phyloP scores from a whole-genome alignment of 2,113 vertebrate genomes.

The Zeus faber region DNA sequence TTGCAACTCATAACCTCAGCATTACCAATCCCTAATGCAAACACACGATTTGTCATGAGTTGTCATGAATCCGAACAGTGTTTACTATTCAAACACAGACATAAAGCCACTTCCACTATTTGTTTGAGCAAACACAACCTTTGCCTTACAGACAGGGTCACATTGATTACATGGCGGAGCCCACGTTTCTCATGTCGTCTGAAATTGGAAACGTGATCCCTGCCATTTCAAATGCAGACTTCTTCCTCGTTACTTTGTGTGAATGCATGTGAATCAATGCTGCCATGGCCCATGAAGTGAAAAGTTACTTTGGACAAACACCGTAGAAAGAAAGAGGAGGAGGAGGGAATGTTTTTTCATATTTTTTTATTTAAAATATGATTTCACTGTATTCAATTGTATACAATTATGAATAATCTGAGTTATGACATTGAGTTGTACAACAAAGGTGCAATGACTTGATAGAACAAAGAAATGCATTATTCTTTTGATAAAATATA shows the following conservation, averaged over 20 bases:
- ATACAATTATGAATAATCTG: constrained; percentile 18
- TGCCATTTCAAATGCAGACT: constrained; percentile 7
- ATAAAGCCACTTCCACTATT: constrained; percentile 75
- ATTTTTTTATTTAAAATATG: constrained; percentile 67
- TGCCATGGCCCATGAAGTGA: background rate
- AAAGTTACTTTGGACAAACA: no score
- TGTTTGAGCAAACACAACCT: constrained; percentile 73
- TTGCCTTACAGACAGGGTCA: constrained; percentile 67
- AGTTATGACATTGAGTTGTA: background rate
- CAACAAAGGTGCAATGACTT: constrained; percentile 16
- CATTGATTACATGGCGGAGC: constrained; percentile 27
- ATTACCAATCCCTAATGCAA: constrained; percentile 11
- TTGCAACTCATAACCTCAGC: no score
- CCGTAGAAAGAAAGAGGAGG: no score
- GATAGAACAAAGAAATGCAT: constrained; percentile 36
- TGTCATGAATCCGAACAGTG: constrained; percentile 47
- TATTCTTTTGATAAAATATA: constrained; percentile 39
- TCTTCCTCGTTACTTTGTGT: no score
- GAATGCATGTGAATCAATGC: background rate
- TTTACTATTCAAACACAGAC: constrained; percentile 76
- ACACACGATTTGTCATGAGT: constrained; percentile 41
- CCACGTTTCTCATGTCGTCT: constrained; percentile 2
- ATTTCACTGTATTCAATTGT: constrained; percentile 35
- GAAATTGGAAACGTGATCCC: constrained; percentile 9
- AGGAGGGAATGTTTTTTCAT: no score